Conservation (phyloP, 2,113 vertebrate species). For the chimpanzee (Pan troglodytes) region DNA sequence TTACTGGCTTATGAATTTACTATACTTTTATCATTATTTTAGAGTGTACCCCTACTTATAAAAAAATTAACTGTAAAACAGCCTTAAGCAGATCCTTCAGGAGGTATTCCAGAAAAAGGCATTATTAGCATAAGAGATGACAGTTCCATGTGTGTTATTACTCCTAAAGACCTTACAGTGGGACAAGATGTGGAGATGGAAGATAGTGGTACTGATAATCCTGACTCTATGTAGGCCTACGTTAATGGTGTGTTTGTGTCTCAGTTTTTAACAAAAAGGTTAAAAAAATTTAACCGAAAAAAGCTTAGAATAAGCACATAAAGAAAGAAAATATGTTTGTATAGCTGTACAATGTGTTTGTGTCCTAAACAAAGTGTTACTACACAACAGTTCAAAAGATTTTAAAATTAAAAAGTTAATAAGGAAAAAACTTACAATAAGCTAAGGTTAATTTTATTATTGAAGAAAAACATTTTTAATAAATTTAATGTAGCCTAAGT, state of each 20-base stretch:
- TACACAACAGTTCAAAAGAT: background rate
- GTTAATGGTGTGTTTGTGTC: background rate
- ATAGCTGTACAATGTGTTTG: background rate
- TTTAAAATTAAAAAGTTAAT: background rate
- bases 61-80: background rate
- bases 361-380: background rate
- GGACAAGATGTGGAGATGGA: background rate
- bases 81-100: background rate
- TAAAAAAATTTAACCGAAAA: background rate
- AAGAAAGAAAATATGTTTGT: background rate
- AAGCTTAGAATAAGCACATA: background rate
- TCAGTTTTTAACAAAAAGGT: background rate
- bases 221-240: background rate
- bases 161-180: background rate
- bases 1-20: background rate
- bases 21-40: background rate
- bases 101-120: background rate
- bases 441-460: background rate
- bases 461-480: background rate
- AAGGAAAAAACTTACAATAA: background rate
- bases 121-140: background rate
- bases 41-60: background rate
- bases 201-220: background rate
- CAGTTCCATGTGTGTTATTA: background rate
- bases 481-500: background rate